Evolutionary conservation across 2,113 vertebrate genomes (phyloP).

Genomic region (Hydropotes inermis): DNA sequence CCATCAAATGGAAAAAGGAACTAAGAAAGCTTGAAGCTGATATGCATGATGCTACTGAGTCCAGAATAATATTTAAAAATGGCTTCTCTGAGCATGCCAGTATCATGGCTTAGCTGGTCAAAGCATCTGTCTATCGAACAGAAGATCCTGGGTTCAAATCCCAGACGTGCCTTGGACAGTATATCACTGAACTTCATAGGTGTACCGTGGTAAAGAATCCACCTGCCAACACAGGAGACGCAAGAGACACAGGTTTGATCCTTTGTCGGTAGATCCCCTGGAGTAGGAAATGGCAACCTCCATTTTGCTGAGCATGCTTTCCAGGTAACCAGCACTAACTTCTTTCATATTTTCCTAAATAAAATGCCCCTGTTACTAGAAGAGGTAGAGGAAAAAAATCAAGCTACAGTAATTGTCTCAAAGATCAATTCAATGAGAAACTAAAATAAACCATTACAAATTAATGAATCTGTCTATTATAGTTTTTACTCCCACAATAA

Average conservation of each 20-base stretch:
- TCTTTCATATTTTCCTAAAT: constrained; percentile 53
- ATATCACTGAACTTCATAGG: not conserved
- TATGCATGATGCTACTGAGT: not conserved
- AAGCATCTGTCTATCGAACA: not conserved
- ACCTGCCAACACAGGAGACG: not conserved
- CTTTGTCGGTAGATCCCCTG: not conserved
- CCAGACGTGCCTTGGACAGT: not conserved
- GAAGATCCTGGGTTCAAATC: not conserved
- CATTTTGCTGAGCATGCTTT: not conserved
- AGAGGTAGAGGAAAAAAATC: not conserved
- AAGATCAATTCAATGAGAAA: not conserved
- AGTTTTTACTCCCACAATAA: not conserved
- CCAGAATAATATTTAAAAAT: constrained; percentile 43
- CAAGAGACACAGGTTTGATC: not conserved
- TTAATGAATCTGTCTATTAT: not conserved
- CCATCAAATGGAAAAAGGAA: constrained; percentile 58
- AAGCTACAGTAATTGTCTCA: not conserved
- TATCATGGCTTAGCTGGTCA: not conserved
- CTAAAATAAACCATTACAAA: not conserved
- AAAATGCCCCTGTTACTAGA: constrained; percentile 19
- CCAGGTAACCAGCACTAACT: not conserved
- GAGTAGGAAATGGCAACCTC: not conserved
- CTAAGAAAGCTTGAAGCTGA: constrained; percentile 53
- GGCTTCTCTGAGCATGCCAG: not conserved
- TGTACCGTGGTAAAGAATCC: not conserved